phyloP scores from a whole-genome alignment of 2,888 invertebrate genomes.

The Brenthis daphne region DNA sequence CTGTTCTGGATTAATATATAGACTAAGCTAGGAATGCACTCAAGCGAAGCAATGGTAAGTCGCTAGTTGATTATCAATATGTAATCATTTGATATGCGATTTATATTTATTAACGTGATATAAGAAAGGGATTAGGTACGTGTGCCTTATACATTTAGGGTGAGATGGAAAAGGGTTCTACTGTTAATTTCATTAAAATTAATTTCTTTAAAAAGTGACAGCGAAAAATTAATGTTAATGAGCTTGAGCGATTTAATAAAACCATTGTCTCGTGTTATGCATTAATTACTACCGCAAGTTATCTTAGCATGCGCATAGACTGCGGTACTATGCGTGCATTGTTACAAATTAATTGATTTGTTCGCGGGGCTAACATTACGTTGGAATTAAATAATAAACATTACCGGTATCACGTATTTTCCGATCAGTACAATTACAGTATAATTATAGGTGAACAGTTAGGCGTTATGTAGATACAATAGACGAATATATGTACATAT shows the following conservation, averaged over 20 bases:
- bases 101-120: too few relatives aligned
- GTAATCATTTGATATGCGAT: too few relatives aligned
- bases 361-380: slow-evolving; percentile 10
- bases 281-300: slow-evolving; percentile 38
- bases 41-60: too few relatives aligned
- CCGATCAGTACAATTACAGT: not conserved
- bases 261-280: slow-evolving; percentile 23
- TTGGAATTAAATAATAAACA: slow-evolving; percentile 13
- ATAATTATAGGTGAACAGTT: slow-evolving; percentile 1
- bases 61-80: too few relatives aligned
- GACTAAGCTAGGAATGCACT: too few relatives aligned
- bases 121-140: too few relatives aligned
- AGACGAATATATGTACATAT: too few relatives aligned
- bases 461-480: too few relatives aligned
- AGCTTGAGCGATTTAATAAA: slow-evolving; percentile 28
- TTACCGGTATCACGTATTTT: slow-evolving; percentile 22
- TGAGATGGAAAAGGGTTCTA: too few relatives aligned
- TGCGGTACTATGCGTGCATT: slow-evolving; percentile 20
- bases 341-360: slow-evolving; percentile 30
- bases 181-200: not conserved
- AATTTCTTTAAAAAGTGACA: not conserved
- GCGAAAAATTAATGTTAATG: slow-evolving; percentile 12
- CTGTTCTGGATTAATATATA: too few relatives aligned
- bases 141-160: too few relatives aligned
- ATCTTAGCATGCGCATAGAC: slow-evolving; percentile 33